Percentiles rank a stretch among this genome's conserved stretches.
These are phyloP conservation scores for Odontophorus gujanensis DNA, from an alignment of 2,113 vertebrate genomes.

Conservation along the genomic window DNA sequence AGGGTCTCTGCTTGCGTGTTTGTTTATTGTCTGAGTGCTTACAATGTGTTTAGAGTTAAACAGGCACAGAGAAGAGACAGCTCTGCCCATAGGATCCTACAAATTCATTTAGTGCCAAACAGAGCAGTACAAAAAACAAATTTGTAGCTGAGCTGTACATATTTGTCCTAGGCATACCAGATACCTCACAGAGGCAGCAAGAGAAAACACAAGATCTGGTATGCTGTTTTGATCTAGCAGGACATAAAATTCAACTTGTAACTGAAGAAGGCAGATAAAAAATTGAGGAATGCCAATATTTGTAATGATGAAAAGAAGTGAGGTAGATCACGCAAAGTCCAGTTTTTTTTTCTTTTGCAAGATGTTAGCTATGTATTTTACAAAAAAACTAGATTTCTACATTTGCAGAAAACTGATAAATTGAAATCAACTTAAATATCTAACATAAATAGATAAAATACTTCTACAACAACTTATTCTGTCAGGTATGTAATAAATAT, in stretches of 20 bases:
- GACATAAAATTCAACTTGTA: background rate
- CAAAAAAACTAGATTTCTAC: background rate
- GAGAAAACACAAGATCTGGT: background rate
- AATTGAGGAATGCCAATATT: background rate
- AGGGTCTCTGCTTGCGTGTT: background rate
- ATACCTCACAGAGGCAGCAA: background rate
- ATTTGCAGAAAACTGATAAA: background rate
- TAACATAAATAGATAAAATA: background rate
- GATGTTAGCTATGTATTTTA: background rate
- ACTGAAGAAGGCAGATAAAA: background rate
- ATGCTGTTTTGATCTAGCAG: background rate
- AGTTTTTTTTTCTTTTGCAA: background rate
- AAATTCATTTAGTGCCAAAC: background rate
- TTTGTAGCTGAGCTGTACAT: background rate
- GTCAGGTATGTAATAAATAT: background rate
- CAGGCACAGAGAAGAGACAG: background rate
- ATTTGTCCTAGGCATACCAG: background rate
- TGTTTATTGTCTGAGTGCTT: background rate
- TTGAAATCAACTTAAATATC: background rate
- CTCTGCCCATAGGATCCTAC: background rate
- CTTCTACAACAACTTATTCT: background rate
- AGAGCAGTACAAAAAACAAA: background rate
- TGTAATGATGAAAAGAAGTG: background rate
- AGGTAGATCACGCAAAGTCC: rapidly evolving
- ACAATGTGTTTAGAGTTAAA: background rate